These are phyloP conservation scores for Phataginus tetradactyla DNA, from an alignment of 2,797 vertebrate species.

Conservation along the genomic window DNA sequence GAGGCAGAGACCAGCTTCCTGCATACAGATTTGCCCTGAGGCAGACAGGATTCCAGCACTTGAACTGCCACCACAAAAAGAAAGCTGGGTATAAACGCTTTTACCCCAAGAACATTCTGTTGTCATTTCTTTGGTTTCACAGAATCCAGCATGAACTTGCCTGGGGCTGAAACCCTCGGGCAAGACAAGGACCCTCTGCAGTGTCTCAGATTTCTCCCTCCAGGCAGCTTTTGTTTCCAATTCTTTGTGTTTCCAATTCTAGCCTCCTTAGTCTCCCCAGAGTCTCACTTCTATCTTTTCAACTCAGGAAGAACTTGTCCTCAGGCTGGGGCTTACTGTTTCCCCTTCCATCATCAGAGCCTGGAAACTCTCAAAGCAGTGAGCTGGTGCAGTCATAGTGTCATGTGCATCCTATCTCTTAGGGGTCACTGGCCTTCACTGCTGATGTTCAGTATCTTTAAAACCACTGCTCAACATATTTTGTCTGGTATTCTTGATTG, in stretches of 20 bases:
- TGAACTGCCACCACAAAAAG: too few relatives aligned
- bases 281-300: background rate
- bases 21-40: too few relatives aligned
- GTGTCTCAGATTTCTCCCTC: background rate
- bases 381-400: background rate
- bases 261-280: background rate
- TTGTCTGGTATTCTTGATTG: background rate
- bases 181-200: background rate
- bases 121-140: too few relatives aligned
- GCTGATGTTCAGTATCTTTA: background rate
- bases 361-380: background rate
- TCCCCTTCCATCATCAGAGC: background rate
- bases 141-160: too few relatives aligned
- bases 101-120: too few relatives aligned
- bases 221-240: background rate
- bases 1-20: too few relatives aligned
- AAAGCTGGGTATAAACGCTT: too few relatives aligned
- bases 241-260: background rate
- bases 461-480: background rate
- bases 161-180: too few relatives aligned
- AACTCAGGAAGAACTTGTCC: background rate
- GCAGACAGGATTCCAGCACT: too few relatives aligned
- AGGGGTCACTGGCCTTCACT: background rate
- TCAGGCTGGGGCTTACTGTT: background rate
- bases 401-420: background rate